Percentiles rank a stretch among this genome's conserved stretches.
These are phyloP conservation scores for Chalcis sispes DNA, from an alignment of 2,888 invertebrate genomes.

Conservation along the genomic window DNA sequence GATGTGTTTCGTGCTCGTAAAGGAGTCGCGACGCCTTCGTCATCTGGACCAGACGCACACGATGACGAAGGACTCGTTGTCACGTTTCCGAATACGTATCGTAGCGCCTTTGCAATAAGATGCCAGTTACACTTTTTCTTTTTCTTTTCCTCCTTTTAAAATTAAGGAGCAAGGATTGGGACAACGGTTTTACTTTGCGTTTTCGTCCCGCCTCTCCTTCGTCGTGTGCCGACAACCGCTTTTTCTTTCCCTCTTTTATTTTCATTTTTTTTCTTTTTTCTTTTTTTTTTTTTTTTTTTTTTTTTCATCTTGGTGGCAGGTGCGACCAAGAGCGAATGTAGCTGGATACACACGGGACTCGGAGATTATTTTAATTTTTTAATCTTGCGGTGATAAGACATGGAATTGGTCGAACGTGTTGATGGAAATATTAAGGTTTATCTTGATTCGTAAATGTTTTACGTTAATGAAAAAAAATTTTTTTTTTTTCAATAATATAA, in stretches of 20 bases:
- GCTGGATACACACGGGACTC: background rate
- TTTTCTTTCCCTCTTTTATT: background rate
- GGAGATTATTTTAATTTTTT: slow-evolving; percentile 16
- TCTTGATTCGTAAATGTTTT: too few species aligned
- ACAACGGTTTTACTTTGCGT: slow-evolving; percentile 46
- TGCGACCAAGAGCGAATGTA: background rate
- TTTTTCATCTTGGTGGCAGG: background rate
- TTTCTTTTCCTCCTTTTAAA: background rate
- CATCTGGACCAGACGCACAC: background rate
- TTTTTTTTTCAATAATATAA: too few species aligned
- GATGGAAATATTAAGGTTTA: too few species aligned
- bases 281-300: background rate
- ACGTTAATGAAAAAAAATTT: too few species aligned
- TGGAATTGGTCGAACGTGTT: background rate
- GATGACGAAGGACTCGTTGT: slow-evolving; percentile 18
- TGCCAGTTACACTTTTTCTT: too few species aligned
- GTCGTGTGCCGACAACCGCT: background rate
- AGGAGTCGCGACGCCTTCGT: background rate
- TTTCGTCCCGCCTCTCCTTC: slow-evolving; percentile 32
- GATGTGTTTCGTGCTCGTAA: too few species aligned
- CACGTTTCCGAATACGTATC: slow-evolving; percentile 8
- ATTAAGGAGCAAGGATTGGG: slow-evolving; percentile 3
- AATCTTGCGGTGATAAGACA: background rate
- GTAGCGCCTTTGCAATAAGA: too few species aligned
- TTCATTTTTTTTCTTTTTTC: background rate